Conservation (phyloP, 2,797 vertebrate species). For the Macrochelys suwanniensis region DNA sequence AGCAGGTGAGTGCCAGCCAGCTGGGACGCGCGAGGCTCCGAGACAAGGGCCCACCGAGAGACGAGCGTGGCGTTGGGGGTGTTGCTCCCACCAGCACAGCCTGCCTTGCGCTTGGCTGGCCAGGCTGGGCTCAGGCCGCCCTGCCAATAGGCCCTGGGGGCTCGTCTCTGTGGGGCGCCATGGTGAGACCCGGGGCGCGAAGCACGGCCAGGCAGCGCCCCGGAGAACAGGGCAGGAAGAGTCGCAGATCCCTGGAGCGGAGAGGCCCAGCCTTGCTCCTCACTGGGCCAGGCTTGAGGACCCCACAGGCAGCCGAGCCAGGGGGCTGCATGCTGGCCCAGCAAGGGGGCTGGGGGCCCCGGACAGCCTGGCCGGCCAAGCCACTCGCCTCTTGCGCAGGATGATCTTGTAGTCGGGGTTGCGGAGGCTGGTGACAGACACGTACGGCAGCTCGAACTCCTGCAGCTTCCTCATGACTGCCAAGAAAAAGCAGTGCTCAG, state of each 20-base stretch:
- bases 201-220: no score
- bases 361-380: not conserved
- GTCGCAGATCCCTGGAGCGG: no score
- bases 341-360: not conserved
- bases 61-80: no score
- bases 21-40: no score
- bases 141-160: no score
- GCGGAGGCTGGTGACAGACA: slow-evolving; percentile 95
- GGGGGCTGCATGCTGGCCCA: not conserved
- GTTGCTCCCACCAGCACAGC: not conserved
- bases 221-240: not conserved
- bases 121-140: no score
- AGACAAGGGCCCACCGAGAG: no score
- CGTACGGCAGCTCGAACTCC: slow-evolving; percentile 97
- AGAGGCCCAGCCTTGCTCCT: no score
- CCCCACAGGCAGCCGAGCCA: no score
- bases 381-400: slow-evolving; percentile 93
- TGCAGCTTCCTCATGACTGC: slow-evolving; percentile 96
- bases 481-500: not conserved
- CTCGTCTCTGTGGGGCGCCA: rapidly evolving
- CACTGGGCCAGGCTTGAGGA: no score
- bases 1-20: no score
- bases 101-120: not conserved
- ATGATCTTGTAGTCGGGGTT: slow-evolving; percentile 94
- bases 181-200: not conserved